phyloP scores from a whole-genome alignment of 2,888 invertebrate species.

The Perdita meconis region DNA sequence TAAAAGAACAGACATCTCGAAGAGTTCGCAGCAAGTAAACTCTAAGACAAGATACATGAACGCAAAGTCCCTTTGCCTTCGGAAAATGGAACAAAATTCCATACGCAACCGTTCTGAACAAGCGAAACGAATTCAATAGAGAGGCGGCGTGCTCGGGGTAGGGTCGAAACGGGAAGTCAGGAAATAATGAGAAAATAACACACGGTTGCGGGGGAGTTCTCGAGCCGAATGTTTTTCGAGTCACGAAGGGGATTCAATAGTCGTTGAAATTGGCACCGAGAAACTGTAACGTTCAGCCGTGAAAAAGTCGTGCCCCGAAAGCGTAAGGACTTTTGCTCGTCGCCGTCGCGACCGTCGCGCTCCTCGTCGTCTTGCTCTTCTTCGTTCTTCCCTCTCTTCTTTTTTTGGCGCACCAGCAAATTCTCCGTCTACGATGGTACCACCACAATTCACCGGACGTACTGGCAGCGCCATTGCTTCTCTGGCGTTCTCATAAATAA shows the following conservation, averaged over 20 bases:
- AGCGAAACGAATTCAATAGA: neutral
- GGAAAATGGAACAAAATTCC: no score
- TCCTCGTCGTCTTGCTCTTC: constrained; percentile 32
- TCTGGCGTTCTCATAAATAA: constrained; percentile 69
- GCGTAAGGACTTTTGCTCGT: constrained; percentile 60
- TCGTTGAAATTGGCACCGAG: constrained; percentile 63
- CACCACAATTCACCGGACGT: constrained; percentile 68
- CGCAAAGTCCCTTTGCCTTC: no score
- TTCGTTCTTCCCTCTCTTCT: constrained; percentile 22
- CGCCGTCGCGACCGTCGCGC: constrained; percentile 18
- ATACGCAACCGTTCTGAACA: neutral
- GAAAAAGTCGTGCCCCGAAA: constrained; percentile 69
- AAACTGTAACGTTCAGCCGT: constrained; percentile 59
- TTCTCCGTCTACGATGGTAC: constrained; percentile 64
- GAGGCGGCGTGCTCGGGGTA: neutral
- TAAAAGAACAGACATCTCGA: no score
- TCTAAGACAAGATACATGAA: no score
- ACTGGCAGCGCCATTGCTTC: constrained; percentile 65
- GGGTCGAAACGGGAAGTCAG: constrained; percentile 7
- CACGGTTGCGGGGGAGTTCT: constrained; percentile 7
- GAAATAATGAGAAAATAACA: constrained; percentile 47
- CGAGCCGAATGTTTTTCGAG: constrained; percentile 18
- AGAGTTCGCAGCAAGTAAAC: no score
- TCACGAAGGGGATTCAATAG: constrained; percentile 63
- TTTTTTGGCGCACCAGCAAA: constrained; percentile 59